Conservation (phyloP, 2,888 invertebrate species). For the Ectemnius continuus region DNA sequence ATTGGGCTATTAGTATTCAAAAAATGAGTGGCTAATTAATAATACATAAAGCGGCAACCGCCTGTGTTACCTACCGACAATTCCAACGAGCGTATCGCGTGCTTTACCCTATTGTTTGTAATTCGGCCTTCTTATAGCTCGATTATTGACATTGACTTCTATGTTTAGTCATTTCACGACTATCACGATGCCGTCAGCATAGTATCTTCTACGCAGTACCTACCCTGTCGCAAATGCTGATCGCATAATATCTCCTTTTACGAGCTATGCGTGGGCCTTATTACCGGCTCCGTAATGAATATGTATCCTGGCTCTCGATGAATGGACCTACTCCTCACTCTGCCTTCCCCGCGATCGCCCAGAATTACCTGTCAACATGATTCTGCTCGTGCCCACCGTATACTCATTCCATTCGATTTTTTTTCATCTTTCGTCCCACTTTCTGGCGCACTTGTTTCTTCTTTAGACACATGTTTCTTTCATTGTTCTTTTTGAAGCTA, state of each 20-base stretch:
- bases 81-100: neutral
- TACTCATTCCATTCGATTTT: neutral
- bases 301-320: slow-evolving; percentile 54
- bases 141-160: neutral
- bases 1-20: neutral
- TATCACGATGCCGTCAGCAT: slow-evolving; percentile 40
- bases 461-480: neutral
- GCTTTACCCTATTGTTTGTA: neutral
- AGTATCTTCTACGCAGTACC: slow-evolving; percentile 57
- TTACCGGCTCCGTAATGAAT: slow-evolving; percentile 44
- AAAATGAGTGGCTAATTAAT: neutral
- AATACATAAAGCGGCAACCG: neutral
- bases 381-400: slow-evolving; percentile 10
- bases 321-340: slow-evolving; percentile 47
- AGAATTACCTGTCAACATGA: slow-evolving; percentile 21
- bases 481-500: neutral
- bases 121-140: neutral
- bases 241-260: slow-evolving; percentile 69
- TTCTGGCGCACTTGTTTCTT: neutral
- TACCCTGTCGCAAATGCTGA: slow-evolving; percentile 39
- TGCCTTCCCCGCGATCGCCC: slow-evolving; percentile 1
- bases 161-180: slow-evolving; percentile 1
- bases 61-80: neutral
- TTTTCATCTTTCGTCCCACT: slow-evolving; percentile 3
- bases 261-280: slow-evolving; percentile 63